Percentiles rank a stretch among this genome's conserved stretches.
These are phyloP conservation scores for Daubentonia madagascariensis DNA, from an alignment of 2,113 vertebrate genomes.

Conservation along the genomic window DNA sequence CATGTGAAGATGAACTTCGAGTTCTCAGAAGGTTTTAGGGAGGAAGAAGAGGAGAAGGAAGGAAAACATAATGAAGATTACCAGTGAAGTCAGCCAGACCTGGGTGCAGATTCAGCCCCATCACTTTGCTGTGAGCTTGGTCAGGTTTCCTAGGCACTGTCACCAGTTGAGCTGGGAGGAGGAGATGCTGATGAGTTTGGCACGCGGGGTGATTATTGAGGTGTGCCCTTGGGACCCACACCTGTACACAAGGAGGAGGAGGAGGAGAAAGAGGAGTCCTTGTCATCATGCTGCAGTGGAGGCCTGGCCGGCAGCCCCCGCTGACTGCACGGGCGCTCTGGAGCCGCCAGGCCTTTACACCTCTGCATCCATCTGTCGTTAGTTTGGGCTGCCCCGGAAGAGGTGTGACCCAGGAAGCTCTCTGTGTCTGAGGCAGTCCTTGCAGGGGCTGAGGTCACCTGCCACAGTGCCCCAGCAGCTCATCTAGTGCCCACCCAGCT, in stretches of 20 bases:
- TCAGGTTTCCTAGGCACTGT: rapidly evolving
- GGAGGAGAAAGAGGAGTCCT: neutral
- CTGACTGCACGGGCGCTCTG: rapidly evolving
- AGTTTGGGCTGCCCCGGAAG: neutral
- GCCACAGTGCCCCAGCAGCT: too few species aligned
- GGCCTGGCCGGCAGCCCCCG: neutral
- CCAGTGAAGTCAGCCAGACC: neutral
- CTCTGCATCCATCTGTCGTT: rapidly evolving
- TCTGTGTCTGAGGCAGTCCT: neutral
- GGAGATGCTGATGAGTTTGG: neutral
- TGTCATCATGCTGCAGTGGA: too few species aligned
- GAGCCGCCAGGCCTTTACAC: rapidly evolving
- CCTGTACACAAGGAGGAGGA: too few species aligned
- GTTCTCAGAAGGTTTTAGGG: neutral
- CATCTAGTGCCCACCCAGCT: rapidly evolving
- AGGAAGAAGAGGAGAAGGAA: neutral
- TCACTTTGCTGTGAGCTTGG: neutral
- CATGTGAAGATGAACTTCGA: too few species aligned
- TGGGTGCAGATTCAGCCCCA: rapidly evolving
- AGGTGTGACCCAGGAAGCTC: too few species aligned
- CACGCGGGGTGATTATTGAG: neutral
- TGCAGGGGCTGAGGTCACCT: neutral
- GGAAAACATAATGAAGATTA: neutral
- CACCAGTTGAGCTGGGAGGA: neutral
- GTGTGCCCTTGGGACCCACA: too few species aligned